Conservation (phyloP, 2,888 invertebrate genomes). For the Deilephila elpenor region DNA sequence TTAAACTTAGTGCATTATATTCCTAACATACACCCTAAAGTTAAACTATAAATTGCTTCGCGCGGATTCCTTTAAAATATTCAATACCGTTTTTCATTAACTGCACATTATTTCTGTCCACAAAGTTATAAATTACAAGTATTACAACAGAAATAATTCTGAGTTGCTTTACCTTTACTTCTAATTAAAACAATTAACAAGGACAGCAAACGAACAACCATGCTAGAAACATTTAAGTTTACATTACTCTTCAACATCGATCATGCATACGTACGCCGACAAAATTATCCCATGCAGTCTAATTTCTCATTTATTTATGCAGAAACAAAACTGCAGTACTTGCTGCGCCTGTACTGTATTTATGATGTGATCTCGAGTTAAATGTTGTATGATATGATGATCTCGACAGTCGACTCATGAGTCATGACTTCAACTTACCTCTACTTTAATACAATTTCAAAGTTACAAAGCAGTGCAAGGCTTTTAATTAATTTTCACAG, state of each 20-base stretch:
- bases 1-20: no score
- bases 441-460: constrained; percentile 6
- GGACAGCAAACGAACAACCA: constrained; percentile 25
- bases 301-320: constrained; percentile 8
- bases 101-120: no score
- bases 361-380: constrained; percentile 23
- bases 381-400: constrained; percentile 26
- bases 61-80: no score
- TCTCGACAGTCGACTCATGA: not conserved
- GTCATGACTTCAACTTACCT: constrained; percentile 5
- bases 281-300: constrained; percentile 38
- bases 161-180: constrained; percentile 30
- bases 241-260: constrained; percentile 33
- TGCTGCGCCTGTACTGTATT: not conserved
- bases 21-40: no score
- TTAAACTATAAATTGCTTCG: no score
- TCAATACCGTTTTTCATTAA: no score
- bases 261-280: constrained; percentile 44
- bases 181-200: constrained; percentile 33
- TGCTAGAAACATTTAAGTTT: constrained; percentile 30
- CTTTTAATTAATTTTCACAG: constrained; percentile 31
- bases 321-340: constrained; percentile 10
- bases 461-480: constrained; percentile 51
- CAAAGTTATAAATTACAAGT: not conserved
- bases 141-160: constrained; percentile 1